Evolutionary conservation across 2,888 invertebrate species (phyloP), one percentile per base, ranked within the genome.

Genomic region (Lomographa bimaculata): DNA sequence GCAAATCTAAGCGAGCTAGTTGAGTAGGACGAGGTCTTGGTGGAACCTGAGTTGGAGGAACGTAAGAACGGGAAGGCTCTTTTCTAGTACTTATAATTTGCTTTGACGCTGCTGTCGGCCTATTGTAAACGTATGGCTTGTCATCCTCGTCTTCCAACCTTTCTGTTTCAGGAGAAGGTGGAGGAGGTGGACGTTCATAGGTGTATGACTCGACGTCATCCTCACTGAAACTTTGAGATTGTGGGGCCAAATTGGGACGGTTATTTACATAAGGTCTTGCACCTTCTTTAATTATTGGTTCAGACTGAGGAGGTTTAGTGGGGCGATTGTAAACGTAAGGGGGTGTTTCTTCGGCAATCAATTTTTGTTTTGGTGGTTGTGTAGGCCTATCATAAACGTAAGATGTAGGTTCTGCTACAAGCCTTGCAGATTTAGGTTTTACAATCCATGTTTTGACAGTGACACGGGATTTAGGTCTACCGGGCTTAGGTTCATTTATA

Each of bases 391-490:
- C 43, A 36, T 80, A 81, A 7, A 64, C 65, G 14, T 80, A 82
- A 2, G 80, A 60, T 26, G 79, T 74, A 2, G 80, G 71, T 33
- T 75, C 69, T 6, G 60, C 64, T 9, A 73, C 55, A 33, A 82
- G 43, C 53, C 68, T 78, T 6, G 68, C 75, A 18, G 71, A 57
- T 60, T 77, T 85, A n/a, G 87, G 85, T 63, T 84, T 84, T 1
- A 83, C 71, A 33, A 86, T 75, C 87, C 87, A 89, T 2, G 86
- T 85, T 64, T 87, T 89, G 20, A 84, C 79, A 9, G 79, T 83
- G 25, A 87, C 77, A 49, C 81, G 64, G 4, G 86, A 84, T 54
- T 82, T 85, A 19, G 85, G 79, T 35, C 64, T 74, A 2, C 72
- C 69, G 26, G 68, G 59, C 32, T 79, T 79, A 1, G 77, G 66